These are phyloP conservation scores for Acholoe squamosa DNA, from an alignment of 2,888 invertebrate species.

Conservation along the genomic window DNA sequence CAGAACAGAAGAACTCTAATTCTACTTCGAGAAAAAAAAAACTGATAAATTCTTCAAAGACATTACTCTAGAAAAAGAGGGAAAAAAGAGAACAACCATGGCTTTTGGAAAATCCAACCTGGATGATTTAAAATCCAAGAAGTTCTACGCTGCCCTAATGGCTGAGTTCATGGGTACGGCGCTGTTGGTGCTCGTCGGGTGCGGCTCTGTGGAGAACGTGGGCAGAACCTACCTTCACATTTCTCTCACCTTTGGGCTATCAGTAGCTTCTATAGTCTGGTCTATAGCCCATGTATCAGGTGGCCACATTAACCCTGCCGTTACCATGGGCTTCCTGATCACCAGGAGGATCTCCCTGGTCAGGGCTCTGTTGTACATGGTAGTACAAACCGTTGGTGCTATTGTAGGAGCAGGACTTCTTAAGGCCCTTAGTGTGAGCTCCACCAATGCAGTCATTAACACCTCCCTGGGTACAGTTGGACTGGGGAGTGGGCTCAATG, in stretches of 20 bases:
- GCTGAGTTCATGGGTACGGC: slow-evolving; percentile 95
- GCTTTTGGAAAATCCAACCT: neutral
- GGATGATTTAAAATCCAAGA: slow-evolving; percentile 67
- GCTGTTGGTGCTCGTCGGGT: slow-evolving; percentile 92
- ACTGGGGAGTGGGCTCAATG: slow-evolving; percentile 37
- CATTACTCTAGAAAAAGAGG: too few relatives aligned
- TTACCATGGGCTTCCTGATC: slow-evolving; percentile 92
- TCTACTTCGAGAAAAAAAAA: too few relatives aligned
- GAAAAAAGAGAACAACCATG: neutral
- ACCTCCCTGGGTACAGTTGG: slow-evolving; percentile 58
- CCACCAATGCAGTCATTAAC: slow-evolving; percentile 59
- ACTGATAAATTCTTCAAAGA: too few relatives aligned
- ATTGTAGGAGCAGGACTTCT: slow-evolving; percentile 84
- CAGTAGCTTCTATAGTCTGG: slow-evolving; percentile 92
- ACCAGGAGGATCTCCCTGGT: slow-evolving; percentile 91
- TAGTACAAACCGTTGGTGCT: slow-evolving; percentile 92
- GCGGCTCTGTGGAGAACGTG: slow-evolving; percentile 86
- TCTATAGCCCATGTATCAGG: slow-evolving; percentile 94
- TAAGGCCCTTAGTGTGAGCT: slow-evolving; percentile 61
- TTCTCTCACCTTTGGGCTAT: slow-evolving; percentile 93
- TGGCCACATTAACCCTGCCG: slow-evolving; percentile 96
- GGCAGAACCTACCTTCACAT: slow-evolving; percentile 85
- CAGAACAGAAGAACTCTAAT: too few relatives aligned
- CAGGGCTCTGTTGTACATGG: slow-evolving; percentile 90
- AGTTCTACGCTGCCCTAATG: slow-evolving; percentile 90